Evolutionary conservation across 2,888 invertebrate species (phyloP).

Genomic region (Pseudococcus jackbeardsleyi): DNA sequence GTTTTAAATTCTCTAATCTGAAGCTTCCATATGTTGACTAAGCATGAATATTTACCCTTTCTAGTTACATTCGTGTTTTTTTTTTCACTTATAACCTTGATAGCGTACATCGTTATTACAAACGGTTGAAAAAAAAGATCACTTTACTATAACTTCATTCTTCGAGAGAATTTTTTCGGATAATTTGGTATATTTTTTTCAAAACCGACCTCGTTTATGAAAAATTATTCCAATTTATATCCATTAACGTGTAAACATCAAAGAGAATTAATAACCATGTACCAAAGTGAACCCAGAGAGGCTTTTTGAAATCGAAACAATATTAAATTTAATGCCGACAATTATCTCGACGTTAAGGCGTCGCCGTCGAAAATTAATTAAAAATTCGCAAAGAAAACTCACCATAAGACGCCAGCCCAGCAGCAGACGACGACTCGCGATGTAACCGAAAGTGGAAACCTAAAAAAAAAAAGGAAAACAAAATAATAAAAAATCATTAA

Average conservation of each 20-base stretch:
- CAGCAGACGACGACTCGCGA: not conserved
- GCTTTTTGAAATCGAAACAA: not conserved
- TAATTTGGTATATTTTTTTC: not conserved
- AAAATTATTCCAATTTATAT: slow-evolving; percentile 12
- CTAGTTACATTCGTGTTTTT: not conserved
- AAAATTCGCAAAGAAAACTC: slow-evolving; percentile 35
- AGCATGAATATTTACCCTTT: slow-evolving; percentile 29
- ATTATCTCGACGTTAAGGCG: slow-evolving; percentile 8
- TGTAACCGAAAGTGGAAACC: not conserved
- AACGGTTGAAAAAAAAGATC: too few species aligned
- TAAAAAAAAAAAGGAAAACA: not conserved
- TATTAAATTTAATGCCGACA: slow-evolving; percentile 5
- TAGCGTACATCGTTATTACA: too few species aligned
- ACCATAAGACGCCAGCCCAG: not conserved
- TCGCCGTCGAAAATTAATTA: slow-evolving; percentile 1
- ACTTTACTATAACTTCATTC: not conserved
- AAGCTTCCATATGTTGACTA: slow-evolving; percentile 31
- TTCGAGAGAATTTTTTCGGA: not conserved
- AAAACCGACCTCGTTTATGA: not conserved
- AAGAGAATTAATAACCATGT: slow-evolving; percentile 9
- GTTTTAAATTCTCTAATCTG: slow-evolving; percentile 42
- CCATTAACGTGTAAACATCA: slow-evolving; percentile 40
- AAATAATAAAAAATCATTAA: not conserved
- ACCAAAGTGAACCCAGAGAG: not conserved
- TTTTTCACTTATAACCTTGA: not conserved